Conservation (phyloP, 2,888 invertebrate genomes). For the Lottia scabra region DNA sequence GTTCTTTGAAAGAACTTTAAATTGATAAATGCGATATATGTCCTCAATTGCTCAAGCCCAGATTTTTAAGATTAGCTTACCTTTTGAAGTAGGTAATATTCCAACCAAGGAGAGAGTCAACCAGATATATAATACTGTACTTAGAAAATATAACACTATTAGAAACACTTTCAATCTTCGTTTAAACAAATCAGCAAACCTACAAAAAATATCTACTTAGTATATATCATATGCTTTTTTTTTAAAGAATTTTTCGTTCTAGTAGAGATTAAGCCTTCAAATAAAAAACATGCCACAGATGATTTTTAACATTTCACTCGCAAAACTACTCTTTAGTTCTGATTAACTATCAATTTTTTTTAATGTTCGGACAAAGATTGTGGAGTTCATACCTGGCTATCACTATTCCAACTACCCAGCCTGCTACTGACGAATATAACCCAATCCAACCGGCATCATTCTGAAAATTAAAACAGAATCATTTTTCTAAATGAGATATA, state of each 20-base stretch:
- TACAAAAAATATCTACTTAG: slow-evolving; percentile 18
- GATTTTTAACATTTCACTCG: no score
- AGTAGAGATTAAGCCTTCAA: no score
- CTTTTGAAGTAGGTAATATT: slow-evolving; percentile 29
- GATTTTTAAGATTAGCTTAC: slow-evolving; percentile 26
- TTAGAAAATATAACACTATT: slow-evolving; percentile 41
- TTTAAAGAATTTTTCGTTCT: no score
- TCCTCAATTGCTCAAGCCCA: no score
- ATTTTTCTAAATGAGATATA: not conserved
- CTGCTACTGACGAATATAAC: slow-evolving; percentile 47
- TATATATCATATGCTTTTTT: no score
- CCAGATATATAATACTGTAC: slow-evolving; percentile 36
- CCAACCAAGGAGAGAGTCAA: slow-evolving; percentile 36
- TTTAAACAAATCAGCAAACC: slow-evolving; percentile 51
- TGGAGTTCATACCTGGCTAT: slow-evolving; percentile 41
- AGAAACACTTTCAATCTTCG: slow-evolving; percentile 53
- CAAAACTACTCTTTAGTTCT: no score
- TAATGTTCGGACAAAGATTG: no score
- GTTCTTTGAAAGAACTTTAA: no score
- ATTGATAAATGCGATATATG: no score
- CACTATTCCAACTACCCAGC: slow-evolving; percentile 39
- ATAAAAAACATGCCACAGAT: no score
- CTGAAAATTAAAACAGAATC: slow-evolving; percentile 37
- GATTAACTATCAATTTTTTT: no score
- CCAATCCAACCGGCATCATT: slow-evolving; percentile 57